Evolutionary conservation across 2,888 invertebrate species (phyloP).

Genomic region (Geophilus truncorum): DNA sequence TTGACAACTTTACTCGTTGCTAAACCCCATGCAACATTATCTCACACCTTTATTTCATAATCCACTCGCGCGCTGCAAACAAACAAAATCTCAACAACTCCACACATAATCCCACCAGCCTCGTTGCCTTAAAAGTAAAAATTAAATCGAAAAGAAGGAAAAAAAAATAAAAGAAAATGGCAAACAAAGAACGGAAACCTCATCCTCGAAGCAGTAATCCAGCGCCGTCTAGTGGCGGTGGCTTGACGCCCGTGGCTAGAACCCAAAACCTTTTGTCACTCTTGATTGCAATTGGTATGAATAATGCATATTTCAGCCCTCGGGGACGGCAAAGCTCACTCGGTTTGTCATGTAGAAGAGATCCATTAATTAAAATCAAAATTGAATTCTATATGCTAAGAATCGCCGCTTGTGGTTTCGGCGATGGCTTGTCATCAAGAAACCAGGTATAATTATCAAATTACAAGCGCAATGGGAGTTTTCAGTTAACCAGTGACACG

Average conservation of each 20-base stretch:
- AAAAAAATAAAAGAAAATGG: not conserved
- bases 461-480: not conserved
- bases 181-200: not conserved
- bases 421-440: not conserved
- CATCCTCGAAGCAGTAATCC: not conserved
- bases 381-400: not conserved
- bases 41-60: too few relatives aligned
- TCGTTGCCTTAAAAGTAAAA: not conserved
- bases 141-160: not conserved
- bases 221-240: too few relatives aligned
- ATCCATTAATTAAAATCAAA: conserved; percentile 2
- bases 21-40: not conserved
- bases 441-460: not conserved
- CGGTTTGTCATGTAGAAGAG: not conserved
- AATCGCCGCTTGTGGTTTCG: not conserved
- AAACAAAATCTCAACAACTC: too few relatives aligned
- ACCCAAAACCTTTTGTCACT: conserved; percentile 10
- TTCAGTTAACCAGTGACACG: not conserved
- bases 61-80: too few relatives aligned
- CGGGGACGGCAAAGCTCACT: not conserved
- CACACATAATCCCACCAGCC: not conserved
- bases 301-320: not conserved
- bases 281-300: not conserved
- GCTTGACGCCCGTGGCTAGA: conserved; percentile 1
- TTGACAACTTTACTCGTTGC: not conserved